Base-by-base conservation (phyloP, 2,888 invertebrate genomes). In the Mythimna ferrago region DNA sequence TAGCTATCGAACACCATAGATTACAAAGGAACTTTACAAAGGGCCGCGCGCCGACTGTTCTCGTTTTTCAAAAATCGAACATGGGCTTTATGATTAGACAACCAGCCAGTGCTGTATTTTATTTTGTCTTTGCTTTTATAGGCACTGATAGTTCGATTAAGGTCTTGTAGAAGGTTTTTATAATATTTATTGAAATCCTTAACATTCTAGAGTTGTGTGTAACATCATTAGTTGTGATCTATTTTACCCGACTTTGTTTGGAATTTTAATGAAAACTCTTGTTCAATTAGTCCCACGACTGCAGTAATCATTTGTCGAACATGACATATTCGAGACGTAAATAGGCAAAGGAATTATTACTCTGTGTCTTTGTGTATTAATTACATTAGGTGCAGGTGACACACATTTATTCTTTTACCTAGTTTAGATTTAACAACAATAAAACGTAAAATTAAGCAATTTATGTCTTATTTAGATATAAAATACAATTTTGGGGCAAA, bases 271-370 rank as follows among this genome's bases (percentile, higher is more conserved):
- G 67, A 64, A 84, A 85, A 48, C 64, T 70, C 58, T 57, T 35
- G 58, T 58, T 62, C 57, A 82, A 82, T 85, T 85, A 78, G 35
- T 78, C 48, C 57, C 26, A 67, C 71, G 26, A 35, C 58, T 73
- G 68, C 35, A 41, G 61, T n/a, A 64, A 65, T 84, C 62, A 86
- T 86, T 84, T 81, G 84, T 84, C 73, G 60, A 69, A 76, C 84
- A 83, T 71, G 72, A 77, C 65, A 74, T 71, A 66, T 75, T 68
- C 38, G 26, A 74, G 66, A 73, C 86, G 14, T 84, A 78, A 41
- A 67, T 70, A 67, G 81, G 84, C 62, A 58, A 81, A 69, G 74
- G 74, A 68, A 86, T 83, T 72, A 84, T 64, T 69, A 44, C 48
- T 64, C 6, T n/a, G 16, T 21, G 69, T 61, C 74, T 66, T 66